A percentile compares a stretch with the other conserved stretches of the same genome.
phyloP scores from a whole-genome alignment of 1,140 invertebrate species.

The Drosophila kepulauana region DNA sequence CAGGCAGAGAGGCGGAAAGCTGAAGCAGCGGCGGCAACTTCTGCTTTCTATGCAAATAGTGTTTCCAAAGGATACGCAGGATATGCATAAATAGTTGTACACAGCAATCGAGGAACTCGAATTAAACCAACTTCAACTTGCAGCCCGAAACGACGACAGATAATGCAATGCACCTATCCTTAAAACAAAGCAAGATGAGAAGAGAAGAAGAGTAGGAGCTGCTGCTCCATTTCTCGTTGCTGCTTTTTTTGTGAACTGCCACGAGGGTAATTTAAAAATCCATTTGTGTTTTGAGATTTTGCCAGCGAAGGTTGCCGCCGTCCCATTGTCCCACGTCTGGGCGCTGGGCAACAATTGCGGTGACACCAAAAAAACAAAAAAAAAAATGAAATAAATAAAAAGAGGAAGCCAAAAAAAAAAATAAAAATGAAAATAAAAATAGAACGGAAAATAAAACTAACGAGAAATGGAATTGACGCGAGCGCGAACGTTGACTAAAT shows the following conservation, averaged over 20 bases:
- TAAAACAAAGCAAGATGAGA: neutral
- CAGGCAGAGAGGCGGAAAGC: neutral
- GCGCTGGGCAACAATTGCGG: constrained; percentile 72
- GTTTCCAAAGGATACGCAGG: constrained; percentile 16
- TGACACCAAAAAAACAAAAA: constrained; percentile 34
- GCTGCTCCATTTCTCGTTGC: neutral
- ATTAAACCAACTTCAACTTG: constrained; percentile 65
- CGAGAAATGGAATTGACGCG: constrained; percentile 60
- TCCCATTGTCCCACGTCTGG: constrained; percentile 18
- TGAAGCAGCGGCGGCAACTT: constrained; percentile 1
- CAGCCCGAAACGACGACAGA: constrained; percentile 55
- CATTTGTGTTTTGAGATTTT: constrained; percentile 83
- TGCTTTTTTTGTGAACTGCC: constrained; percentile 46
- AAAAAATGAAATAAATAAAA: constrained; percentile 25
- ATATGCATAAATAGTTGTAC: constrained; percentile 22
- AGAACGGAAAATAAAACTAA: constrained; percentile 42
- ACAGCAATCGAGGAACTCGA: constrained; percentile 23
- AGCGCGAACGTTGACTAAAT: constrained; percentile 11
- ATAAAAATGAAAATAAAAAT: constrained; percentile 25
- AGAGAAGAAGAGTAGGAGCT: neutral
- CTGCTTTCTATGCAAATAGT: constrained; percentile 35
- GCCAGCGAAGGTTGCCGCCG: constrained; percentile 19
- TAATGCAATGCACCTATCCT: constrained; percentile 64
- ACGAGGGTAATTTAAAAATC: constrained; percentile 83
- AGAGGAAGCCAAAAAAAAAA: neutral